Percentiles rank a stretch among this genome's conserved stretches.
These are phyloP conservation scores for Bubo blakistoni DNA, from an alignment of 2,113 vertebrate species.

Conservation along the genomic window DNA sequence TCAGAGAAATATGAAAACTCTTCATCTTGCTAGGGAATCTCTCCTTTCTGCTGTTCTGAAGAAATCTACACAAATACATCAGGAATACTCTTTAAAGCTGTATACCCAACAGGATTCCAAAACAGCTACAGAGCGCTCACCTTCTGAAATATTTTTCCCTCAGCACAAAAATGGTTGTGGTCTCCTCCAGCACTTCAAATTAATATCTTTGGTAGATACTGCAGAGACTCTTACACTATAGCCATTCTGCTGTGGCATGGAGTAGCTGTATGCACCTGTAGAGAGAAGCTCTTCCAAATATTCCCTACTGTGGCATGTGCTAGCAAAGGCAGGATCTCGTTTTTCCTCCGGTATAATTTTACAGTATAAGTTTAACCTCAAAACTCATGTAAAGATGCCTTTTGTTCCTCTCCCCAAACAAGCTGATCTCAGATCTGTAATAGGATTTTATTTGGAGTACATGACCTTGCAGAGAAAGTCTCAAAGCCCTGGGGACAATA, in stretches of 20 bases:
- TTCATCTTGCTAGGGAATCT: neutral
- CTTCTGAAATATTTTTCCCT: neutral
- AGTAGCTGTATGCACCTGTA: neutral
- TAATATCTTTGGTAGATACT: slow-evolving; percentile 54
- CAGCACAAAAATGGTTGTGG: neutral
- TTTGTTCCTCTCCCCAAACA: neutral
- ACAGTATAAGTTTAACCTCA: neutral
- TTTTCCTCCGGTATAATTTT: neutral
- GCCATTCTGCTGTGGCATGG: neutral
- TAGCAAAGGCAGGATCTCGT: neutral
- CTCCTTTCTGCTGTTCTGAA: neutral
- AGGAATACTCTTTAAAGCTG: slow-evolving; percentile 33
- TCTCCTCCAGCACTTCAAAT: slow-evolving; percentile 16
- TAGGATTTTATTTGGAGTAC: slow-evolving; percentile 43
- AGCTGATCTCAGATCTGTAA: neutral
- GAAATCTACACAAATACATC: slow-evolving; percentile 4
- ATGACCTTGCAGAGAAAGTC: neutral
- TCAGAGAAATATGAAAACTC: neutral
- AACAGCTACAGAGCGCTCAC: neutral
- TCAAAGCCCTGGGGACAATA: neutral
- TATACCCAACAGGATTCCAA: neutral
- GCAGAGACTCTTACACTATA: neutral
- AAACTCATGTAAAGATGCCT: neutral
- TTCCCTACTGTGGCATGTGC: neutral
- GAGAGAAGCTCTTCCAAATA: neutral